A percentile compares a stretch with the other conserved stretches of the same genome.
phyloP scores from a whole-genome alignment of 2,888 invertebrate species.

The Cryptus armator region DNA sequence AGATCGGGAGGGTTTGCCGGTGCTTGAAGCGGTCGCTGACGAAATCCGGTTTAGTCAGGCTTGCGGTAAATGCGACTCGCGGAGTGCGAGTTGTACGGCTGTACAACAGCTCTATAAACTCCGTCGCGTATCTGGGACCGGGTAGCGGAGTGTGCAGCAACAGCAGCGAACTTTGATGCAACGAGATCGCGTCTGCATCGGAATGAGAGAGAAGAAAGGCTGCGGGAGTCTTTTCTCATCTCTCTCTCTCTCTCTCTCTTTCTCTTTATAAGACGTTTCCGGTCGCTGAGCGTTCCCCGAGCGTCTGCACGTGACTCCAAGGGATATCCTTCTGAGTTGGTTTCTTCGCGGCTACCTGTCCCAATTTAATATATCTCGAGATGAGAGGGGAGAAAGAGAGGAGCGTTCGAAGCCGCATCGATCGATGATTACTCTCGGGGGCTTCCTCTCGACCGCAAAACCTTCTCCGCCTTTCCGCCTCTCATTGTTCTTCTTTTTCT shows the following conservation, averaged over 20 bases:
- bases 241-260: conserved; percentile 20
- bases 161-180: conserved; percentile 49
- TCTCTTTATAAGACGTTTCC: conserved; percentile 79
- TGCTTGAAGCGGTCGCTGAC: conserved; percentile 24
- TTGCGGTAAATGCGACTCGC: conserved; percentile 51
- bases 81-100: conserved; percentile 41
- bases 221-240: conserved; percentile 59
- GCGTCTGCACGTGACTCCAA: conserved; percentile 79
- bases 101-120: conserved; percentile 35
- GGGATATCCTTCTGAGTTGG: conserved; percentile 78
- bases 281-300: conserved; percentile 71
- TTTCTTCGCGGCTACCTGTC: conserved; percentile 80
- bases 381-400: conserved; percentile 37
- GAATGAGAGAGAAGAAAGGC: neutral
- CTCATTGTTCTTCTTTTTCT: conserved; percentile 49
- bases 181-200: conserved; percentile 53
- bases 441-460: conserved; percentile 76
- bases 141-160: neutral
- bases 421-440: conserved; percentile 69
- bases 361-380: conserved; percentile 80
- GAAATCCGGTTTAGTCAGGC: conserved; percentile 66
- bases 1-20: conserved; percentile 52
- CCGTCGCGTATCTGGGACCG: conserved; percentile 12
- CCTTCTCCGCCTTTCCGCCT: conserved; percentile 42
- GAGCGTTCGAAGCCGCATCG: conserved; percentile 63